Evolutionary conservation across 2,797 vertebrate genomes (phyloP).

Genomic region (Euphonia xanthogaster): DNA sequence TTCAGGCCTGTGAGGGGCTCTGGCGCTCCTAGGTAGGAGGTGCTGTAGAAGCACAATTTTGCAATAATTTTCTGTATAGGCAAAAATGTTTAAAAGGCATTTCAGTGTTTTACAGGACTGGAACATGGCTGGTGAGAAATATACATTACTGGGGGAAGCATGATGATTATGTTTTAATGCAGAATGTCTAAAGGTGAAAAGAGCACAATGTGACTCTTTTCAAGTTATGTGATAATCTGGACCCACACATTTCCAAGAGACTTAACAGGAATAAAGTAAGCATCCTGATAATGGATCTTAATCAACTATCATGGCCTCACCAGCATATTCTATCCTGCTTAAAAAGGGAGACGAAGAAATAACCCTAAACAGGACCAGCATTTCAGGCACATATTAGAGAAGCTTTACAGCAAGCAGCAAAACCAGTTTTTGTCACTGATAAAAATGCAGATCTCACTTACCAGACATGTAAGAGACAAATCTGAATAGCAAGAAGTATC

Average conservation of each 20-base stretch:
- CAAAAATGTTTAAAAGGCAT: background rate
- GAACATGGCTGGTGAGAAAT: background rate
- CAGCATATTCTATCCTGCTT: background rate
- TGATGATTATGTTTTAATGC: background rate
- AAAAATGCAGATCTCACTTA: background rate
- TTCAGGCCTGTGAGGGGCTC: background rate
- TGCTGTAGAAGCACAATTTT: background rate
- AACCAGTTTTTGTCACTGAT: background rate
- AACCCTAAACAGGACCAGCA: background rate
- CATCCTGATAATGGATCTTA: background rate
- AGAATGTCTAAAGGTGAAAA: constrained; percentile 30
- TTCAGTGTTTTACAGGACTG: background rate
- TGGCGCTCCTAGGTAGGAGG: background rate
- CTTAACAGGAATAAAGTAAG: background rate
- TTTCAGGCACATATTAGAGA: background rate
- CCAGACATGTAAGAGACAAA: background rate
- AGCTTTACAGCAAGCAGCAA: background rate
- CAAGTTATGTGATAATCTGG: background rate
- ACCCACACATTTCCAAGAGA: background rate
- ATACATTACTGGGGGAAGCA: background rate
- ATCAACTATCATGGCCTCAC: background rate
- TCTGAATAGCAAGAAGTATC: background rate
- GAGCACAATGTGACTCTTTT: background rate
- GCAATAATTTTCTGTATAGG: background rate
- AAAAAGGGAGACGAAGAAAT: background rate